Percentiles rank a stretch among this genome's conserved stretches.
phyloP scores from a whole-genome alignment of 2,113 vertebrate species.

The Andinoacara biseriatus region DNA sequence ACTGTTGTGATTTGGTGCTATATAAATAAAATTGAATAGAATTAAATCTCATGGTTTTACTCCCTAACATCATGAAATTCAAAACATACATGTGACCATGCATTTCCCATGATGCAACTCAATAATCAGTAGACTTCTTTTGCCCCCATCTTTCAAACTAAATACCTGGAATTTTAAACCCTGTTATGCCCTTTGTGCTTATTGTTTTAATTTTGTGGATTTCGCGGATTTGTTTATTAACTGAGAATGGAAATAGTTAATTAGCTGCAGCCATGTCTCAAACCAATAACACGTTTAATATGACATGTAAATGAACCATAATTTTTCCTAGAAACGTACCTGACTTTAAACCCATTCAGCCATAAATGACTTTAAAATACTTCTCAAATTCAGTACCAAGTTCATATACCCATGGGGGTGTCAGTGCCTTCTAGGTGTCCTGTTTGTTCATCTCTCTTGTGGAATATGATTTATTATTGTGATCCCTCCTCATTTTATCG shows the following conservation, averaged over 20 bases:
- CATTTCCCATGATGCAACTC: not conserved
- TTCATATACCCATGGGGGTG: not conserved
- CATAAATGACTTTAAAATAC: not conserved
- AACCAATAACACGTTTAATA: too few species aligned
- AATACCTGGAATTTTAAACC: not conserved
- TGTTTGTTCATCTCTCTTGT: conserved; percentile 26
- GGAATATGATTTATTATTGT: conserved; percentile 44
- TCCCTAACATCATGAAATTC: not conserved
- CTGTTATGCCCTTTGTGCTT: not conserved
- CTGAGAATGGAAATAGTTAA: not conserved
- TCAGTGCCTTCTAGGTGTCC: conserved; percentile 21
- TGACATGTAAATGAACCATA: not conserved
- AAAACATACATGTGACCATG: not conserved
- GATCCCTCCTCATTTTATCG: conserved; percentile 14
- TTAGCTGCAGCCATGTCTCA: too few species aligned
- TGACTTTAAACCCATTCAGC: not conserved
- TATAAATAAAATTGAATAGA: too few species aligned
- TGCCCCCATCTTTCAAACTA: not conserved
- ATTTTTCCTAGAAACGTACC: not conserved
- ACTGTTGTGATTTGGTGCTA: too few species aligned
- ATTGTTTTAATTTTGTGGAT: not conserved
- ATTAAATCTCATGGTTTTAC: not conserved
- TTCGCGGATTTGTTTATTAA: not conserved
- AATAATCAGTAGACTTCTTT: not conserved
- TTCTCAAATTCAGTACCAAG: not conserved